Evolutionary conservation across 2,888 invertebrate species (phyloP).

Genomic region (Imbricaverruca yamaguchii): DNA sequence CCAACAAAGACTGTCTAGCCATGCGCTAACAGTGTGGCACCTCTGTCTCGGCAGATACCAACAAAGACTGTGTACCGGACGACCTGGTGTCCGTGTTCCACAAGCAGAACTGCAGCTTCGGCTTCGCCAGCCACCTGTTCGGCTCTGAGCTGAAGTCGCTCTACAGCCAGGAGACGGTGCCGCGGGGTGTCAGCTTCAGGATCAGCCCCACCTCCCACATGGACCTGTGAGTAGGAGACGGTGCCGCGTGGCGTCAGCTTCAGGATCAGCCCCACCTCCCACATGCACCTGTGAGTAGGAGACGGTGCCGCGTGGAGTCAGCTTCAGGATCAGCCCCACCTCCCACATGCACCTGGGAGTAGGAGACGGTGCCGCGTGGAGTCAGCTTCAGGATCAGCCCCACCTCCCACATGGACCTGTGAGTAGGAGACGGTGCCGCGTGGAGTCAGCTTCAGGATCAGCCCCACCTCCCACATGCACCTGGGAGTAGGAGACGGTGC

Average conservation of each 20-base stretch:
- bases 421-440: too few species aligned
- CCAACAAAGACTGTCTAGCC: too few species aligned
- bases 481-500: too few species aligned
- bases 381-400: too few species aligned
- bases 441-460: too few species aligned
- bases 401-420: too few species aligned
- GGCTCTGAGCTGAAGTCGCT: slow-evolving; percentile 81
- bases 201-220: slow-evolving; percentile 84
- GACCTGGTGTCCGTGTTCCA: slow-evolving; percentile 88
- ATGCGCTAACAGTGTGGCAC: too few species aligned
- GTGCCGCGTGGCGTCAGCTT: slow-evolving; percentile 72
- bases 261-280: slow-evolving; percentile 81
- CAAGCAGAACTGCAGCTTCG: slow-evolving; percentile 86
- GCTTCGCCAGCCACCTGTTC: slow-evolving; percentile 94
- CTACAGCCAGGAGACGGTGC: slow-evolving; percentile 58
- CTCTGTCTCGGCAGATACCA: slow-evolving; percentile 55
- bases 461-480: too few species aligned
- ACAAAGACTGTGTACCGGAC: slow-evolving; percentile 84
- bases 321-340: too few species aligned
- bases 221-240: slow-evolving; percentile 57
- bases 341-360: too few species aligned
- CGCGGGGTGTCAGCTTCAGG: slow-evolving; percentile 70
- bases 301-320: too few species aligned
- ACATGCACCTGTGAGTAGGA: slow-evolving; percentile 56
- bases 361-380: too few species aligned